Evolutionary conservation across 2,113 vertebrate species (phyloP).

Genomic region (Andinoacara biseriatus): DNA sequence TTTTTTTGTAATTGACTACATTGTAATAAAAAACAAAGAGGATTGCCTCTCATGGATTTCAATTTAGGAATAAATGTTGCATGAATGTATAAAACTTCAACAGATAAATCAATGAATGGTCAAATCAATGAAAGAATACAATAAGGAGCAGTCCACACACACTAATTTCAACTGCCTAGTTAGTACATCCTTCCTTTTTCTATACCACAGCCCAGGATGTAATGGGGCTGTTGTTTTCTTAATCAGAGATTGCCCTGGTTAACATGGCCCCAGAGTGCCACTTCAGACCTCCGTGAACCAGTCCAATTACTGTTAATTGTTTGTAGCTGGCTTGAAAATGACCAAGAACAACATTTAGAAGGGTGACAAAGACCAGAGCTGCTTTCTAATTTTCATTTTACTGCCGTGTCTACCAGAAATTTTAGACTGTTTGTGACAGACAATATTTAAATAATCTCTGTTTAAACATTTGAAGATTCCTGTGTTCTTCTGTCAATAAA

Average conservation of each 20-base stretch:
- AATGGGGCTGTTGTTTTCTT: conserved; percentile 70
- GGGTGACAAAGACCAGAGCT: neutral
- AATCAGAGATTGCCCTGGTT: conserved; percentile 63
- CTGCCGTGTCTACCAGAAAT: neutral
- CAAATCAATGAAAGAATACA: neutral
- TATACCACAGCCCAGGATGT: conserved; percentile 48
- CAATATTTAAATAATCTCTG: neutral
- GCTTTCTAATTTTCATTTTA: neutral
- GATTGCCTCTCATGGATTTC: neutral
- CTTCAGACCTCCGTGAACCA: conserved; percentile 44
- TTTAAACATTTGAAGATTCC: neutral
- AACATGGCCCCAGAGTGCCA: conserved; percentile 51
- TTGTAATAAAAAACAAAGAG: neutral
- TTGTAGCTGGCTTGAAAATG: conserved; percentile 58
- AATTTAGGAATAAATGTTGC: neutral
- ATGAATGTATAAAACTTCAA: neutral
- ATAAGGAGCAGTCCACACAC: neutral
- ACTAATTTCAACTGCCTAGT: conserved; percentile 14
- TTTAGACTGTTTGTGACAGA: neutral
- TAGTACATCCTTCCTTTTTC: neutral
- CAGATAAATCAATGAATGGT: neutral
- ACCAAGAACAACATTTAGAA: conserved; percentile 62
- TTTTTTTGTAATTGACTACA: neutral
- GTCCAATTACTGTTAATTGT: conserved; percentile 64
- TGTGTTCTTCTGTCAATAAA: neutral